Base-by-base conservation (phyloP, 2,888 invertebrate species). In the Lithosia quadra region DNA sequence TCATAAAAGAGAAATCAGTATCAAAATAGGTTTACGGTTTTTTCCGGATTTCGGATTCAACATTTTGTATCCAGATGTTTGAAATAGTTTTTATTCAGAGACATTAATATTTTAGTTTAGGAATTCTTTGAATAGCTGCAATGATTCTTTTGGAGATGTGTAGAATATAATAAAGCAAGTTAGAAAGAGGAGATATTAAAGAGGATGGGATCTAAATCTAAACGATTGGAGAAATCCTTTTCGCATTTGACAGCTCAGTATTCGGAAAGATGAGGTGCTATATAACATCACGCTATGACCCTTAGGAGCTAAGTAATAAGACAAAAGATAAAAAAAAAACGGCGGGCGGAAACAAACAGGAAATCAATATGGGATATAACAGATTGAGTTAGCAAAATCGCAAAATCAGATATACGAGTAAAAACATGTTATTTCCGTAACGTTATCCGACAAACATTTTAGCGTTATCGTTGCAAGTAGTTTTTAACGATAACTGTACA, bases 1-100 rank as follows among this genome's bases (percentile, higher is more conserved):
- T 70, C 69, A 66, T 70, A 67, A 68, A 68, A 65, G 66, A 21
- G 66, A 63, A 63, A 65, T 63, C 34, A 57, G 55, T 59, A 59
- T 67, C 39, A n/a, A 70, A 66, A 67, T 66, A 24, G 28, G 34
- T 58, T 63, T 70, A 63, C 36, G n/a, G 53, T 39, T 15, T 63
- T 55, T 55, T 60, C 65, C 58, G 66, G 55, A 55, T 39, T 63
- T 49, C 62, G 62, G 18, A 7, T 33, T 63, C 56, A 43, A 21
- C 9, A 61, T 56, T 61, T 43, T 21, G 22, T 60, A 61, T 61
- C 7, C 33, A 33, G 55, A 34, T 53, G 49, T 58, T 66, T n/a
- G 36, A 22, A 65, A 69, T 69, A 63, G 56, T 21, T 28, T 63
- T 65, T 28, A 65, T 62, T 43, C 34, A 55, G 1, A 34, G 63